phyloP scores from a whole-genome alignment of 1,140 invertebrate genomes.

The Temnothorax longispinosus region DNA sequence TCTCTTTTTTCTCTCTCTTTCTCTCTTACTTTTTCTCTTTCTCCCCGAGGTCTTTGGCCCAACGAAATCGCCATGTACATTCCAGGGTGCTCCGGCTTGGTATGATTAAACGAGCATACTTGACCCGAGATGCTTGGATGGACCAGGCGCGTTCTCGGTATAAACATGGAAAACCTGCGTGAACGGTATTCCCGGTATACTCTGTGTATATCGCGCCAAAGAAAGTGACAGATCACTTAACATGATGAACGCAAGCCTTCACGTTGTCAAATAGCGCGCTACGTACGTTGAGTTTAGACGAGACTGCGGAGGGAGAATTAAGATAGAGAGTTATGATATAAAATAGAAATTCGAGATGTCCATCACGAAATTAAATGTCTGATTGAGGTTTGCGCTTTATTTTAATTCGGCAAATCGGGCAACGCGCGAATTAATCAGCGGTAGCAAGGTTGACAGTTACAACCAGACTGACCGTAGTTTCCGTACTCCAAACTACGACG shows the following conservation, averaged over 20 bases:
- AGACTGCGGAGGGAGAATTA: neutral
- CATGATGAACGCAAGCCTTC: neutral
- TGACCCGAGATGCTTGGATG: constrained; percentile 40
- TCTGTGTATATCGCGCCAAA: constrained; percentile 16
- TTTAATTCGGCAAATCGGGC: neutral
- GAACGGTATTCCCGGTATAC: neutral
- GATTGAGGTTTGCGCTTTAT: neutral
- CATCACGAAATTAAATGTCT: neutral
- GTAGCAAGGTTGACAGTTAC: neutral
- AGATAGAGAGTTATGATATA: neutral
- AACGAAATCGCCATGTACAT: constrained; percentile 64
- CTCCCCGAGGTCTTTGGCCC: constrained; percentile 17
- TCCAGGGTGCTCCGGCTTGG: constrained; percentile 41
- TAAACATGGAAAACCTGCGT: neutral
- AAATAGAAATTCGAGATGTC: neutral
- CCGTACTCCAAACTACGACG: neutral
- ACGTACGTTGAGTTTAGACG: neutral
- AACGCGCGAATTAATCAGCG: neutral
- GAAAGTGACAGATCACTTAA: constrained; percentile 48
- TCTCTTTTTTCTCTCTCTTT: too few relatives aligned
- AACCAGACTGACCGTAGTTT: neutral
- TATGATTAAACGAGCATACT: constrained; percentile 64
- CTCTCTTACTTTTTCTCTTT: neutral
- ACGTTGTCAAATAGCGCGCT: neutral
- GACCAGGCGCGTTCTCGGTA: neutral